Evolutionary conservation across 1,140 invertebrate species (phyloP), one percentile per base, ranked within the genome.

Genomic region (Stegodyphus mimosarum): DNA sequence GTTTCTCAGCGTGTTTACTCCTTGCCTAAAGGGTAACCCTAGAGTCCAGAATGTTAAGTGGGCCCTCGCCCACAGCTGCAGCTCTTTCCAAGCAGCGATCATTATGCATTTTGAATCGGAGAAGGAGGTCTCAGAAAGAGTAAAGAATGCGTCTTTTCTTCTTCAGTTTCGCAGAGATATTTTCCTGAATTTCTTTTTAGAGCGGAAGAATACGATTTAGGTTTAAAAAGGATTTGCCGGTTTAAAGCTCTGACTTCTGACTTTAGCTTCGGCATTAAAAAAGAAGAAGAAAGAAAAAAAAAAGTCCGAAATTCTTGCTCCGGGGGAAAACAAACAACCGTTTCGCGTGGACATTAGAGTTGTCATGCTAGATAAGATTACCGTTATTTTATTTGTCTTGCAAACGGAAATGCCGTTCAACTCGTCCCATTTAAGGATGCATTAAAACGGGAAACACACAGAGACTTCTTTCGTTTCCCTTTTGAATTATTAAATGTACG

Each of bases 221-320:
- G 73, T 84, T 84, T 84, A 84, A 84, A 84, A 84, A 84, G 81
- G 81, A 84, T 84, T 84, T 84, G 72, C 81, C 72, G 72, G 72
- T 84, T 84, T 84, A 84, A 84, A 70, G 81, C 81, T 70, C 76
- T 84, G 81, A 76, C 81, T 84, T 84, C 64, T 69, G 74, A 55
- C 80, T 83, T 83, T 83, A 66, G 80, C 71, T 83, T 17, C 60
- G 55, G 71, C 52, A 50, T 10, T 50, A 72, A 83, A 74, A 51
- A 15, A 51, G 66, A 13, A 15, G 7, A 33, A 72, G 55, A 60
- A 60, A 10, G 9, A 5, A 60, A 77, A 78, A 78, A 78, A 48
- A 48, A 15, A 67, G 64, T 64, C 49, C 66, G 15, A 53, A 67
- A 52, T 79, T 70, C 66, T 52, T 55, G 69, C 53, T 64, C 17